phyloP scores from a whole-genome alignment of 2,113 vertebrate species.

The Myrmophylax atrothorax region DNA sequence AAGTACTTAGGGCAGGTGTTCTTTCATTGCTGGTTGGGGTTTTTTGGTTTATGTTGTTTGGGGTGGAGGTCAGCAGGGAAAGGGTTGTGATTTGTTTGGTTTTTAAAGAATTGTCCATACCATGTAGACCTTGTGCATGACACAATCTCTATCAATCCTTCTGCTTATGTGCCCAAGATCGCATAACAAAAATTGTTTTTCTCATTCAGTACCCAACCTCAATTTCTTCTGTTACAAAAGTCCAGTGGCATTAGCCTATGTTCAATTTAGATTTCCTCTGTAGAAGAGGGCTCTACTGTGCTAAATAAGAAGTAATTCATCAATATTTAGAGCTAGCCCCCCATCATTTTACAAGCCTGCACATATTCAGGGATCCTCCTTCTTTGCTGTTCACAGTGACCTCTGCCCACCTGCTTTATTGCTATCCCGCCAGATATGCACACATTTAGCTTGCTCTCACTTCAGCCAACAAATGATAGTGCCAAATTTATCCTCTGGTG shows the following conservation, averaged over 20 bases:
- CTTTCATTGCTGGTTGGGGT: fast-evolving
- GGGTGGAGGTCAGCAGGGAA: no score
- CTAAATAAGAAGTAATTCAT: background rate
- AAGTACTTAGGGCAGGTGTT: background rate
- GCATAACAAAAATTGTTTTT: background rate
- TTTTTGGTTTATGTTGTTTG: background rate
- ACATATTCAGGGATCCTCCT: background rate
- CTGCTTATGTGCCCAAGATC: background rate
- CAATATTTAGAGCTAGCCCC: background rate
- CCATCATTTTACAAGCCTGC: background rate
- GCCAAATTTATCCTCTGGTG: background rate
- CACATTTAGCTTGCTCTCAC: background rate
- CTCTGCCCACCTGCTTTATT: background rate
- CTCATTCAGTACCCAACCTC: background rate
- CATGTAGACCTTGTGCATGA: fast-evolving
- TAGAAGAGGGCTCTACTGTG: background rate
- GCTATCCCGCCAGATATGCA: background rate
- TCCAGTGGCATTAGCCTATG: background rate
- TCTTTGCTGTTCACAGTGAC: background rate
- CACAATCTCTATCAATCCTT: background rate
- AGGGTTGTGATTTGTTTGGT: background rate
- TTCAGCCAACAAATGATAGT: background rate
- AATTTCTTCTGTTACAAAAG: background rate
- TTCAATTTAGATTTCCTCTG: background rate
- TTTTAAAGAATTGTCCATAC: background rate